phyloP scores from a whole-genome alignment of 30 jellyfish, hydroid and myxozoan species.

The Chrysaora quinquecirrha region DNA sequence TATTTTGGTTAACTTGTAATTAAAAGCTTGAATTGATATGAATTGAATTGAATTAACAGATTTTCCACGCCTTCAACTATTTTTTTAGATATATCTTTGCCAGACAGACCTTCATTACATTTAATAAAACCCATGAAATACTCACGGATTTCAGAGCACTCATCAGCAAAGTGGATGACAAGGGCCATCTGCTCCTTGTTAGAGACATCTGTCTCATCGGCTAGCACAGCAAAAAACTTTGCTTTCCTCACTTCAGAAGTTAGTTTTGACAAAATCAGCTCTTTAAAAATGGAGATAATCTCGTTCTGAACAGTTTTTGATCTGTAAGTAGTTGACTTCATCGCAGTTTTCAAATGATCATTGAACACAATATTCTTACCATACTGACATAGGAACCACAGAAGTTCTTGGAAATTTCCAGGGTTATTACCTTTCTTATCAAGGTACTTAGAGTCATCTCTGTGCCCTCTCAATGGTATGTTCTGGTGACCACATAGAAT shows the following conservation, averaged over 20 bases:
- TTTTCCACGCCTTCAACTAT: too few species aligned
- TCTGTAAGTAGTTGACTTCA: too few species aligned
- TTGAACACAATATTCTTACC: too few species aligned
- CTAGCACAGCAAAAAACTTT: slow-evolving; percentile 50
- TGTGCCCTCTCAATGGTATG: slow-evolving; percentile 73
- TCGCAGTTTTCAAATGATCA: too few species aligned
- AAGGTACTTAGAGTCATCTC: slow-evolving; percentile 40
- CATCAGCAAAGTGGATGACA: slow-evolving; percentile 17
- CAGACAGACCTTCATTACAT: slow-evolving; percentile 57
- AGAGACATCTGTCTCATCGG: slow-evolving; percentile 65
- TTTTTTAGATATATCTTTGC: slow-evolving; percentile 19
- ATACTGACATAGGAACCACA: not conserved
- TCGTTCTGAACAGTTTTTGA: too few species aligned
- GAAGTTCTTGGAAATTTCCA: slow-evolving; percentile 61
- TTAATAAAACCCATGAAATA: slow-evolving; percentile 37
- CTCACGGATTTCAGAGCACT: slow-evolving; percentile 26
- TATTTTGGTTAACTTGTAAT: too few species aligned
- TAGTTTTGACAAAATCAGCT: slow-evolving; percentile 6
- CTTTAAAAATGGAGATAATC: slow-evolving; percentile 14
- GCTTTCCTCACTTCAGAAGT: slow-evolving; percentile 40
- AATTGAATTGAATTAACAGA: too few species aligned
- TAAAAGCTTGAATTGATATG: too few species aligned
- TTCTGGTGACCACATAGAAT: slow-evolving; percentile 59
- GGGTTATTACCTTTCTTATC: slow-evolving; percentile 29
- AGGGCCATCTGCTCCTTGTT: slow-evolving; percentile 52